These are phyloP conservation scores for Vulpes ferrilata DNA, from an alignment of 2,113 vertebrate genomes.

Conservation along the genomic window DNA sequence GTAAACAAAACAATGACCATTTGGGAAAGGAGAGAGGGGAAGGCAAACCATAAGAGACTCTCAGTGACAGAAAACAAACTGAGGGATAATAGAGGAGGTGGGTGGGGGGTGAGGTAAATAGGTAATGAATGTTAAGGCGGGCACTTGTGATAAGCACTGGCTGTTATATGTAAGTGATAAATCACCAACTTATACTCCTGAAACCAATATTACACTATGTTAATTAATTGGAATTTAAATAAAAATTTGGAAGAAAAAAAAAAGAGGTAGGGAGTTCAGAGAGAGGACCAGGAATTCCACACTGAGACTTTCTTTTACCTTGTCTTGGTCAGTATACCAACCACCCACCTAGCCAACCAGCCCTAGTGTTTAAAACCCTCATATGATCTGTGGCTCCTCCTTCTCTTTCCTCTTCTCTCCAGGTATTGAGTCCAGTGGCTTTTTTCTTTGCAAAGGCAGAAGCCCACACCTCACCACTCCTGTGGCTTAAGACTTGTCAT, in stretches of 20 bases:
- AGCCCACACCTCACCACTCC: background rate
- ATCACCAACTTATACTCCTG: background rate
- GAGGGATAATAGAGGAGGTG: too few relatives aligned
- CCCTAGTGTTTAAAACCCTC: background rate
- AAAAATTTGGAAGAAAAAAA: background rate
- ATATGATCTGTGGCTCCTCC: background rate
- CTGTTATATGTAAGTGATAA: background rate
- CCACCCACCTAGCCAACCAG: background rate
- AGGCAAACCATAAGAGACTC: too few relatives aligned
- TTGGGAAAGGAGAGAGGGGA: too few relatives aligned
- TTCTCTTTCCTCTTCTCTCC: background rate
- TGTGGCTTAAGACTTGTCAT: background rate
- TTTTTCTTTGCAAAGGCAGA: slow-evolving; percentile 30
- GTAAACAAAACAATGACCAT: too few relatives aligned
- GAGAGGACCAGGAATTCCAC: background rate
- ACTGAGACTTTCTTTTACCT: background rate
- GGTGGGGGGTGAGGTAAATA: too few relatives aligned
- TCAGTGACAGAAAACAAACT: too few relatives aligned
- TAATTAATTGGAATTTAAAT: background rate
- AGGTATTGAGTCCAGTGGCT: background rate
- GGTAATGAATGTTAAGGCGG: background rate
- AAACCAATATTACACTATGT: background rate
- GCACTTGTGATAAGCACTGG: background rate
- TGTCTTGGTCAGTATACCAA: background rate
- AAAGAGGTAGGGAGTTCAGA: background rate